Percentiles rank a stretch among this genome's conserved stretches.
phyloP scores from a whole-genome alignment of 2,888 invertebrate genomes.

The Agapostemon virescens region DNA sequence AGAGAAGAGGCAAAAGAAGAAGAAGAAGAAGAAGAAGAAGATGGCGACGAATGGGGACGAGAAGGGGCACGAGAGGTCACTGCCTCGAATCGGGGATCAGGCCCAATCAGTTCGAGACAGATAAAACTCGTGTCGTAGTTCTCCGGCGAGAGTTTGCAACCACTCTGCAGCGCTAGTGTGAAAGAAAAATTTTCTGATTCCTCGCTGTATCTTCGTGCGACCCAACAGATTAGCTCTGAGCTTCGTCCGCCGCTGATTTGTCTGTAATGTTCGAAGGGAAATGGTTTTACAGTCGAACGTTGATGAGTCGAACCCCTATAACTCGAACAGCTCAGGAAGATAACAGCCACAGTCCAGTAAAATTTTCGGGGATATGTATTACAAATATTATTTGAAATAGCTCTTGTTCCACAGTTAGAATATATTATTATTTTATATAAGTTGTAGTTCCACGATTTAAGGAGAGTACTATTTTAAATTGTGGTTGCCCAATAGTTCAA shows the following conservation, averaged over 20 bases:
- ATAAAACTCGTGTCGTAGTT: slow-evolving; percentile 61
- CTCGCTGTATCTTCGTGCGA: neutral
- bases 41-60: slow-evolving; percentile 69
- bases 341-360: too few species aligned
- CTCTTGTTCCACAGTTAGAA: too few species aligned
- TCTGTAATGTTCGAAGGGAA: neutral
- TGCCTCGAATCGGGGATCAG: slow-evolving; percentile 77
- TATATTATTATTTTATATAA: too few species aligned
- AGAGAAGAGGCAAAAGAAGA: slow-evolving; percentile 78
- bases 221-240: neutral
- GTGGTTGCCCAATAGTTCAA: too few species aligned
- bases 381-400: too few species aligned
- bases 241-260: neutral
- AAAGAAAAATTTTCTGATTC: neutral
- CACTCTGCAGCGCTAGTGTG: neutral
- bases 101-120: slow-evolving; percentile 72
- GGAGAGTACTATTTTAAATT: too few species aligned
- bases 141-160: slow-evolving; percentile 30
- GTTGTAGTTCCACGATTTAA: too few species aligned
- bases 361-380: too few species aligned
- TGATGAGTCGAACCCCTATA: too few species aligned
- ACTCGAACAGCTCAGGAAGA: too few species aligned
- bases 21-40: slow-evolving; percentile 75
- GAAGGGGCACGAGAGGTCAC: slow-evolving; percentile 79
- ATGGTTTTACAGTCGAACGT: neutral